Evolutionary conservation across 2,888 invertebrate species (phyloP).

Genomic region (Meliscaeva auricollis): DNA sequence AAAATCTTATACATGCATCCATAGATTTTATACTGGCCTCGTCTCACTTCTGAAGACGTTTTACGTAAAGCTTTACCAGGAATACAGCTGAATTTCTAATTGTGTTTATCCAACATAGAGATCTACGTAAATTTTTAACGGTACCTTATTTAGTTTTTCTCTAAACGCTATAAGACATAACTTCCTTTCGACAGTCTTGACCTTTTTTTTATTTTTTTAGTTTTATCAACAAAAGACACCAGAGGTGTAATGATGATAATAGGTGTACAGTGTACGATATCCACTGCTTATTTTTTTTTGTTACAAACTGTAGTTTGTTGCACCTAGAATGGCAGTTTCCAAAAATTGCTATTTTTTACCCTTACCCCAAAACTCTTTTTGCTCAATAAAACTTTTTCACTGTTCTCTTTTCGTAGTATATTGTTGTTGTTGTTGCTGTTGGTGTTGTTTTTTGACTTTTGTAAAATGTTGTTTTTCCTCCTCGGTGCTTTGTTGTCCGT

Average conservation of each 20-base stretch:
- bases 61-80: no score
- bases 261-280: background rate
- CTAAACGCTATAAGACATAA: no score
- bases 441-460: constrained; percentile 52
- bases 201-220: no score
- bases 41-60: no score
- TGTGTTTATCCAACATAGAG: no score
- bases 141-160: no score
- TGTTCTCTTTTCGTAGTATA: background rate
- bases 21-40: no score
- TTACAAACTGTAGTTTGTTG: constrained; percentile 53
- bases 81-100: no score
- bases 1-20: no score
- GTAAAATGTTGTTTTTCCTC: constrained; percentile 66
- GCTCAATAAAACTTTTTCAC: constrained; percentile 37
- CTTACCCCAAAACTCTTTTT: background rate
- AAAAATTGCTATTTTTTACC: constrained; percentile 57
- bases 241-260: constrained; percentile 8
- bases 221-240: constrained; percentile 22
- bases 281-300: constrained; percentile 31
- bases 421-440: constrained; percentile 24
- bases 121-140: no score
- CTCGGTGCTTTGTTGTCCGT: constrained; percentile 70
- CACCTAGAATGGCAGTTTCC: constrained; percentile 61
- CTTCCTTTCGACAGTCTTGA: no score